Evolutionary conservation across 2,113 vertebrate species (phyloP).

Genomic region (Vombatus ursinus): DNA sequence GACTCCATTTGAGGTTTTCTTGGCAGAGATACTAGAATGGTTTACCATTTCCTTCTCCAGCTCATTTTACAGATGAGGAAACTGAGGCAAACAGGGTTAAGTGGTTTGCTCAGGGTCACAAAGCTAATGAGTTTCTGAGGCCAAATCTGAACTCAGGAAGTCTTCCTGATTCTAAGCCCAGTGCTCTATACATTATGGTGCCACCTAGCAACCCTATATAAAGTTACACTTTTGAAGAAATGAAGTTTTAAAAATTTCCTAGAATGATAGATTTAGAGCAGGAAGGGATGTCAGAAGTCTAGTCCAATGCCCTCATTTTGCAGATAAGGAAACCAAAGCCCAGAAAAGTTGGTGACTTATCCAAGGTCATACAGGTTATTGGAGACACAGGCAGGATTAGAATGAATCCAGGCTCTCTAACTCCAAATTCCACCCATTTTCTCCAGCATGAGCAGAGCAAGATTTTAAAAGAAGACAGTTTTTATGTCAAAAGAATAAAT

Average conservation of each 20-base stretch:
- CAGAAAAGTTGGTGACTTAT: neutral
- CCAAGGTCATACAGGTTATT: neutral
- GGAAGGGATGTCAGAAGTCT: no score
- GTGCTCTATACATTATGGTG: neutral
- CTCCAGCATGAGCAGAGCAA: neutral
- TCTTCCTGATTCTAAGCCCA: neutral
- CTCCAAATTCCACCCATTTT: no score
- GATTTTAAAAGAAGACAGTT: neutral
- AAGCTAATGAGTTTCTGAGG: neutral
- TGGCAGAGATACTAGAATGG: neutral
- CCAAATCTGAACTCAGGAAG: neutral
- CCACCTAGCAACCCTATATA: neutral
- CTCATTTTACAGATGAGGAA: neutral
- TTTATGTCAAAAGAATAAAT: neutral
- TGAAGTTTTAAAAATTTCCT: no score
- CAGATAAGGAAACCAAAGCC: constrained; percentile 4
- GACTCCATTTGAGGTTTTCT: neutral
- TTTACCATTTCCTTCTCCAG: neutral
- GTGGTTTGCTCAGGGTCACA: neutral
- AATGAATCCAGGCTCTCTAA: neutral
- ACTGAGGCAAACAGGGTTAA: neutral
- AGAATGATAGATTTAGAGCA: no score
- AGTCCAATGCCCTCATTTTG: neutral
- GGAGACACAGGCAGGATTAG: neutral
- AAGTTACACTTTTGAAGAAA: no score